Evolutionary conservation across 2,113 vertebrate genomes (phyloP).

Genomic region (Henicopernis longicauda): DNA sequence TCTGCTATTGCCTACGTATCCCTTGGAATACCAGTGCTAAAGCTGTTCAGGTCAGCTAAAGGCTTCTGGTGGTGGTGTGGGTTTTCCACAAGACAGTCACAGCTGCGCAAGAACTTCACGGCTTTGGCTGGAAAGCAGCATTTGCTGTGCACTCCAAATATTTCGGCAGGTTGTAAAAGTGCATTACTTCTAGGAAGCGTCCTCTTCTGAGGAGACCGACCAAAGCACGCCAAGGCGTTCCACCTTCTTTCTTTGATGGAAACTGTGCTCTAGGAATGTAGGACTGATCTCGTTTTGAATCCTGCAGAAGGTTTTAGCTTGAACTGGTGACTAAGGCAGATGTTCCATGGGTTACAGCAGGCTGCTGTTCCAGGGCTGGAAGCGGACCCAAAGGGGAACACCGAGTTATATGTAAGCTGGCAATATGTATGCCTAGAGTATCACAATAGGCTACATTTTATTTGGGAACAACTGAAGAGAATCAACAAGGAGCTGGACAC

Average conservation of each 20-base stretch:
- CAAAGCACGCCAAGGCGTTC: neutral
- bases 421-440: neutral
- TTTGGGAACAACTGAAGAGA: neutral
- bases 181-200: neutral
- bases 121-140: neutral
- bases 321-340: neutral
- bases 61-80: neutral
- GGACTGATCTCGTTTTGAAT: neutral
- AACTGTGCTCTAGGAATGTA: neutral
- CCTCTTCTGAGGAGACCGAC: neutral
- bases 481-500: neutral
- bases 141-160: neutral
- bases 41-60: neutral
- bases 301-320: neutral
- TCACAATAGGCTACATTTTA: neutral
- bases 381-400: neutral
- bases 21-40: neutral
- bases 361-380: neutral
- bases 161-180: neutral
- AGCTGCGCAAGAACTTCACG: neutral
- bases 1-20: fast-evolving
- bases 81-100: neutral
- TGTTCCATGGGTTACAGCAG: neutral
- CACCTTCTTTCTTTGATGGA: neutral
- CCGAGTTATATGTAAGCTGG: neutral